Evolutionary conservation across 1,140 invertebrate genomes (phyloP).

Genomic region (Drosophila ogumai): DNA sequence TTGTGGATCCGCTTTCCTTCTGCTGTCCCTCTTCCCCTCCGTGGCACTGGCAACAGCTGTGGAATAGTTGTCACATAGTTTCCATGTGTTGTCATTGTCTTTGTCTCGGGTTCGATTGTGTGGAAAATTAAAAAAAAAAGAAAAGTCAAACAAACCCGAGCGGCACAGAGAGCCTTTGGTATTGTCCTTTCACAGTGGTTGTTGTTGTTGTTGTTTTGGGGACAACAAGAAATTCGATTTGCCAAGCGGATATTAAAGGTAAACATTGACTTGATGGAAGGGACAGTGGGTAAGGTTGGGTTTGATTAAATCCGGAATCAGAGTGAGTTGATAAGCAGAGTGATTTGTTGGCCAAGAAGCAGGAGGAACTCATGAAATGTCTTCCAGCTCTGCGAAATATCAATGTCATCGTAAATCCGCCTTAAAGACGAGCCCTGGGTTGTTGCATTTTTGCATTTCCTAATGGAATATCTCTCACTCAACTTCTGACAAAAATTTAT

Average conservation of each 20-base stretch:
- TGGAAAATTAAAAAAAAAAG: constrained; percentile 72
- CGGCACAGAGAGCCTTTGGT: constrained; percentile 13
- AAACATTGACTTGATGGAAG: constrained; percentile 39
- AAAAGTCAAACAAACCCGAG: constrained; percentile 20
- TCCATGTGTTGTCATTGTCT: constrained; percentile 64
- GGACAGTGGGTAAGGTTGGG: background rate
- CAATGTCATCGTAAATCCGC: constrained; percentile 34
- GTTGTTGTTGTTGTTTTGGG: constrained; percentile 45
- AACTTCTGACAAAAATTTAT: constrained; percentile 36
- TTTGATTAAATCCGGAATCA: constrained; percentile 27
- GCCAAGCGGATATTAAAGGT: constrained; percentile 55
- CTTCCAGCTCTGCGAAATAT: constrained; percentile 10
- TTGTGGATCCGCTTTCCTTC: constrained; percentile 15
- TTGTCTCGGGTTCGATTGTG: constrained; percentile 70
- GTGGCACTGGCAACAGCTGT: constrained; percentile 33
- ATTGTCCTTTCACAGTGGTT: constrained; percentile 13
- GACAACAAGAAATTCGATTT: constrained; percentile 37
- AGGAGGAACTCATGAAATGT: background rate
- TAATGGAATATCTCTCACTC: constrained; percentile 26
- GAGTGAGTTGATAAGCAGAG: background rate
- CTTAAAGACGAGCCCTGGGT: constrained; percentile 35
- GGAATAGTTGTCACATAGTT: constrained; percentile 70
- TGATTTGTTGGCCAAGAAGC: background rate
- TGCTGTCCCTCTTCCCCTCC: background rate
- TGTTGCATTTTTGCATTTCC: constrained; percentile 50